These are phyloP conservation scores for Protosalanx chinensis DNA, from an alignment of 2,797 vertebrate genomes.

Conservation along the genomic window DNA sequence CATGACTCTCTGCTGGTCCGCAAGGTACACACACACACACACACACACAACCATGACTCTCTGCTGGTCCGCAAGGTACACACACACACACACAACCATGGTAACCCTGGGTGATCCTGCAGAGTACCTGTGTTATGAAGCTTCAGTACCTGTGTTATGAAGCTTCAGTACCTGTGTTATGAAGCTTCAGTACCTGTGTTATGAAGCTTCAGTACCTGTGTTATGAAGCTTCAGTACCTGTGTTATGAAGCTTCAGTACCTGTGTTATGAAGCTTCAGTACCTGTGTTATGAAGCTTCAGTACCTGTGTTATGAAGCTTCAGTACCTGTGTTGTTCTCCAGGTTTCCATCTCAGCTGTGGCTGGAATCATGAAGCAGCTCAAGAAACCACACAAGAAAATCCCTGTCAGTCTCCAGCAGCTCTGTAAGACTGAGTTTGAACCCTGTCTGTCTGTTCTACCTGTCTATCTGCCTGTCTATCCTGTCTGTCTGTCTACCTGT, in stretches of 20 bases:
- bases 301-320: not conserved
- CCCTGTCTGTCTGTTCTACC: too few relatives aligned
- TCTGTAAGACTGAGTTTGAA: conserved; percentile 74
- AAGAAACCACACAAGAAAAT: conserved; percentile 91
- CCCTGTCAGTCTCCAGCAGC: conserved; percentile 81
- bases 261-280: too few relatives aligned
- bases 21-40: not conserved
- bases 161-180: too few relatives aligned
- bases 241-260: too few relatives aligned
- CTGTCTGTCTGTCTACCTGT: too few relatives aligned
- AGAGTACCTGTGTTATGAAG: not conserved
- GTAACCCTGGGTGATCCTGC: not conserved
- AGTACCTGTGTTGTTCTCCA: conserved; percentile 58
- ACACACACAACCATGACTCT: not conserved
- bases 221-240: too few relatives aligned
- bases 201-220: too few relatives aligned
- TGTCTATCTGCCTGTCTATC: too few relatives aligned
- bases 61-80: not conserved
- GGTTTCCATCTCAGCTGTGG: conserved; percentile 94
- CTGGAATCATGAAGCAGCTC: conserved; percentile 93
- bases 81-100: not conserved
- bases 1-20: not conserved
- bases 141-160: too few relatives aligned
- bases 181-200: too few relatives aligned
- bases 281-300: too few relatives aligned